These are phyloP conservation scores for Drosophila ohnishii DNA, from an alignment of 1,140 invertebrate species.

Conservation along the genomic window DNA sequence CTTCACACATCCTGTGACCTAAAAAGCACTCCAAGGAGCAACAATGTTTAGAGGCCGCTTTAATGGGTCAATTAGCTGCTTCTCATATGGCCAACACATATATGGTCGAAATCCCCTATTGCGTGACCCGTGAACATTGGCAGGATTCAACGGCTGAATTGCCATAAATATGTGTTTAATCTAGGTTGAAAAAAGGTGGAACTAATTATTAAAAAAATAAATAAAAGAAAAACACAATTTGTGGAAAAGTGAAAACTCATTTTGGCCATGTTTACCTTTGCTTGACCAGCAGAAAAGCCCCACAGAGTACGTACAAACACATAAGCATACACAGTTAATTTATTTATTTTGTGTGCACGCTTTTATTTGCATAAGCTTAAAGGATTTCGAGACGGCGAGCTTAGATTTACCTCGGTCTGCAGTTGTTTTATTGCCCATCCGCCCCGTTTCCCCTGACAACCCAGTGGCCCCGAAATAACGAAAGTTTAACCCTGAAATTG, in stretches of 20 bases:
- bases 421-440: constrained; percentile 30
- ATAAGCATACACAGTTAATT: constrained; percentile 35
- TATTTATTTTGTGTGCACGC: constrained; percentile 48
- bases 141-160: constrained; percentile 8
- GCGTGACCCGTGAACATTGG: constrained; percentile 43
- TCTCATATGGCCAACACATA: constrained; percentile 20
- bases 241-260: constrained; percentile 33
- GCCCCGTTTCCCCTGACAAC: not conserved
- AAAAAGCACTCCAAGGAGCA: constrained; percentile 30
- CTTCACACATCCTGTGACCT: constrained; percentile 41
- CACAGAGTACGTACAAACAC: constrained; percentile 28
- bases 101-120: constrained; percentile 14
- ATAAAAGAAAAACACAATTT: not conserved
- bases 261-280: constrained; percentile 38
- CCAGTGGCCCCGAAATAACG: constrained; percentile 30
- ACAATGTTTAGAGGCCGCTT: constrained; percentile 27
- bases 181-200: constrained; percentile 11
- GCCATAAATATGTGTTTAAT: constrained; percentile 35
- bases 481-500: constrained; percentile 21
- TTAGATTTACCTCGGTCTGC: constrained; percentile 42
- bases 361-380: constrained; percentile 51
- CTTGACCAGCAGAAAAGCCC: constrained; percentile 37
- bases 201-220: constrained; percentile 33
- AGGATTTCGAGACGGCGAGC: constrained; percentile 34
- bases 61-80: constrained; percentile 46